phyloP scores from a whole-genome alignment of 2,113 vertebrate species.

The Poecilia latipinna region DNA sequence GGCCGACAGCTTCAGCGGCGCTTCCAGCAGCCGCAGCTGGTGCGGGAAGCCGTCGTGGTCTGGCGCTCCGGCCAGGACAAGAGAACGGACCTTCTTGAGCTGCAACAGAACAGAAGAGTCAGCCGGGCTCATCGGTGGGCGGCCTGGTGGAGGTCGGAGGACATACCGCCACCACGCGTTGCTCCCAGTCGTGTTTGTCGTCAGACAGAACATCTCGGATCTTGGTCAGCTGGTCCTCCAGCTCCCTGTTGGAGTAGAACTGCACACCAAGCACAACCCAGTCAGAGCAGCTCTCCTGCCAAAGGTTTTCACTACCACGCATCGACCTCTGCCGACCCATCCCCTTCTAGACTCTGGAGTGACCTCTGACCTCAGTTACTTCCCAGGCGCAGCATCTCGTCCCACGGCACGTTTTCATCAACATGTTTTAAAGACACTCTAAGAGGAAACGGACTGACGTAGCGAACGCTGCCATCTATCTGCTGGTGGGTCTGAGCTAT shows the following conservation, averaged over 20 bases:
- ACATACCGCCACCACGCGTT: constrained; percentile 91
- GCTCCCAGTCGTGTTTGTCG: constrained; percentile 98
- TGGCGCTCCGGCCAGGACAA: constrained; percentile 90
- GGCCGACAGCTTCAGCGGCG: constrained; percentile 92
- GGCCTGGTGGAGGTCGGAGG: not conserved
- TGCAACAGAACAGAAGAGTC: constrained; percentile 55
- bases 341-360: too few species aligned
- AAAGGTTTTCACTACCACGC: too few species aligned
- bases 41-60: constrained; percentile 95
- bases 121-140: not conserved
- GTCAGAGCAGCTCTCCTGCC: too few species aligned
- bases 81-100: constrained; percentile 95
- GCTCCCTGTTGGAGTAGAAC: constrained; percentile 95
- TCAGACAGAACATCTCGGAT: constrained; percentile 94
- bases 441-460: too few species aligned
- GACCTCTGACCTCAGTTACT: too few species aligned
- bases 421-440: too few species aligned
- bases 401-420: too few species aligned
- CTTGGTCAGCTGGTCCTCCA: constrained; percentile 95
- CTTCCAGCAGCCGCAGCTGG: constrained; percentile 92
- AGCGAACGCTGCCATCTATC: too few species aligned
- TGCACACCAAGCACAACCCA: constrained; percentile 53
- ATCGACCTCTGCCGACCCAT: too few species aligned
- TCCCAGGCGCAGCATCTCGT: too few species aligned
- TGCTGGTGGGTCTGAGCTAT: too few species aligned